Percentiles rank a stretch among this genome's conserved stretches.
Evolutionary conservation across 2,113 vertebrate genomes (phyloP).

Genomic region (Psilopogon haemacephalus): DNA sequence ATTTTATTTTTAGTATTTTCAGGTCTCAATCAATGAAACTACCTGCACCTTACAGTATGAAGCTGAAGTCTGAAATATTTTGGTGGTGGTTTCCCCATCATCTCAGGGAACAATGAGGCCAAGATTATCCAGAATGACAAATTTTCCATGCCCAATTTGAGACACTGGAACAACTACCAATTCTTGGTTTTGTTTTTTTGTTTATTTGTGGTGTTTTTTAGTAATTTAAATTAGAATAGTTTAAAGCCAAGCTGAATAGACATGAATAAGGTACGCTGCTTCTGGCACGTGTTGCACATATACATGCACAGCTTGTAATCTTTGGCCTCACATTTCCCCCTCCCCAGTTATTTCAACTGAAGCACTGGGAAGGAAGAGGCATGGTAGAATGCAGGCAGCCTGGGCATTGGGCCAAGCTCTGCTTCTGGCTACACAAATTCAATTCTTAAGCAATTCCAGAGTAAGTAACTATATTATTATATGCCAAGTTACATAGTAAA

Average conservation of each 20-base stretch:
- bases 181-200: not conserved
- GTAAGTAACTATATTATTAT: constrained; percentile 31
- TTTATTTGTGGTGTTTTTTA: not conserved
- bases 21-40: not conserved
- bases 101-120: not conserved
- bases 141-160: not conserved
- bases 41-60: not conserved
- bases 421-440: constrained; percentile 35
- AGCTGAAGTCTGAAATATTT: not conserved
- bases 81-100: not conserved
- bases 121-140: not conserved
- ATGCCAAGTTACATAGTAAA: constrained; percentile 39
- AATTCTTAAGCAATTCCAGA: constrained; percentile 40
- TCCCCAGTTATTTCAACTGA: not conserved
- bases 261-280: not conserved
- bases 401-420: constrained; percentile 38
- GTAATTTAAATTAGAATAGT: not conserved
- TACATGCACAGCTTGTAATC: too few relatives aligned
- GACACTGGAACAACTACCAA: not conserved
- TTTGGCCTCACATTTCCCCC: not conserved
- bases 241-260: not conserved
- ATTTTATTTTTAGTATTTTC: not conserved
- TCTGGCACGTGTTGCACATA: not conserved
- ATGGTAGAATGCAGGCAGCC: not conserved
- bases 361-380: not conserved